These are phyloP conservation scores for Saturnia japonica DNA, from an alignment of 2,888 invertebrate genomes.

Conservation along the genomic window DNA sequence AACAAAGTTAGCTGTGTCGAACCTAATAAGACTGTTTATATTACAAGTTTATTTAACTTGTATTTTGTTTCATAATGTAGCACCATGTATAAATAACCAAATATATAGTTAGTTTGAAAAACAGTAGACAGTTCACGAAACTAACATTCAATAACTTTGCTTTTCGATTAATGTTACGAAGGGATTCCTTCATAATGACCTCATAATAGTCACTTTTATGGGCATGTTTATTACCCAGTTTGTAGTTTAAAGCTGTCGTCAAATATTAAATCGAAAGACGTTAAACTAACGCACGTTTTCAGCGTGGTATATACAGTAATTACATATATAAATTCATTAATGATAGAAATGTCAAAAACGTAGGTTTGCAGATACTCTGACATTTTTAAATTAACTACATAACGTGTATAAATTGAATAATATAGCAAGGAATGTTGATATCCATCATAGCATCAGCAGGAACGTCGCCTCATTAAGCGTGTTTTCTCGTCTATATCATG, in stretches of 20 bases:
- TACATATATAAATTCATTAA: background rate
- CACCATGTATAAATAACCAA: background rate
- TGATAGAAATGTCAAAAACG: background rate
- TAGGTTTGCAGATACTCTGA: background rate
- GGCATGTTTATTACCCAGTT: slow-evolving; percentile 4
- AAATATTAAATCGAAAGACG: slow-evolving; percentile 18
- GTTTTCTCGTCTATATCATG: too few species aligned
- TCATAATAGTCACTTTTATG: slow-evolving; percentile 6
- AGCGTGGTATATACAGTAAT: background rate
- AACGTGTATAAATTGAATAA: too few species aligned
- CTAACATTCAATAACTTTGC: background rate
- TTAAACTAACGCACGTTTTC: slow-evolving; percentile 1
- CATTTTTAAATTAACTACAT: too few species aligned
- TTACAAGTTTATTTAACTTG: too few species aligned
- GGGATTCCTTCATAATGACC: slow-evolving; percentile 4
- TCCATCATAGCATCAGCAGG: too few species aligned
- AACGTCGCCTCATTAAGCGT: too few species aligned
- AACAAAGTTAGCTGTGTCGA: background rate
- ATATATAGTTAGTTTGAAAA: background rate
- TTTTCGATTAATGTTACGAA: background rate
- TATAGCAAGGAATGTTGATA: too few species aligned
- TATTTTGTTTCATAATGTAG: background rate
- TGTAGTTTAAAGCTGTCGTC: slow-evolving; percentile 19
- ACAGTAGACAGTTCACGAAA: background rate
- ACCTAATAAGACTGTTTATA: slow-evolving; percentile 11